Percentiles rank a stretch among this genome's conserved stretches.
Evolutionary conservation across 2,888 invertebrate species (phyloP).

Genomic region (Lithosia quadra): DNA sequence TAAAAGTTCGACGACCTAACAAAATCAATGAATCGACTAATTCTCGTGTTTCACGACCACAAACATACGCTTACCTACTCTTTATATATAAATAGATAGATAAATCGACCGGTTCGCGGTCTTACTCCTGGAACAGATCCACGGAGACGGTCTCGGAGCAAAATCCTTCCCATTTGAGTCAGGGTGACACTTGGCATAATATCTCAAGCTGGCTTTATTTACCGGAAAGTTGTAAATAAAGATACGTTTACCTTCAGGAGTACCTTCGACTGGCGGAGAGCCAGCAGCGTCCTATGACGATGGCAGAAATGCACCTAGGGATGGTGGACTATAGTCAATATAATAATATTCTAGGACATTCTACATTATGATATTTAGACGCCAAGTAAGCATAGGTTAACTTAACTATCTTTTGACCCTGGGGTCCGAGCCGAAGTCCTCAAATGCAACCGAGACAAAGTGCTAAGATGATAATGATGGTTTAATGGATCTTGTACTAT

Average conservation of each 20-base stretch:
- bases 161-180: constrained; percentile 15
- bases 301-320: constrained; percentile 31
- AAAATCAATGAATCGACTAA: too few species aligned
- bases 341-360: not conserved
- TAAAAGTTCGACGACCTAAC: too few species aligned
- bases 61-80: too few species aligned
- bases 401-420: too few species aligned
- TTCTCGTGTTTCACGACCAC: too few species aligned
- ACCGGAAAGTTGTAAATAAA: constrained; percentile 43
- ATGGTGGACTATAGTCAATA: not conserved
- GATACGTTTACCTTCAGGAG: constrained; percentile 39
- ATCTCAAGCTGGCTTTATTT: constrained; percentile 39
- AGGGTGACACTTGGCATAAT: constrained; percentile 32
- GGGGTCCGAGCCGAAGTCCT: too few species aligned
- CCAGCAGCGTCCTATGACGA: constrained; percentile 36
- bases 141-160: not conserved
- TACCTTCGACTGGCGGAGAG: constrained; percentile 31
- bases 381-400: too few species aligned
- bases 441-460: too few species aligned
- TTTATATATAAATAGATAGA: too few species aligned
- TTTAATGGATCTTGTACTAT: too few species aligned
- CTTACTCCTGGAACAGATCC: not conserved
- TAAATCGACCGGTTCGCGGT: too few species aligned
- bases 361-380: not conserved
- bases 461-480: too few species aligned